Evolutionary conservation across 2,113 vertebrate genomes (phyloP).

Genomic region (Actenoides lindsayi): DNA sequence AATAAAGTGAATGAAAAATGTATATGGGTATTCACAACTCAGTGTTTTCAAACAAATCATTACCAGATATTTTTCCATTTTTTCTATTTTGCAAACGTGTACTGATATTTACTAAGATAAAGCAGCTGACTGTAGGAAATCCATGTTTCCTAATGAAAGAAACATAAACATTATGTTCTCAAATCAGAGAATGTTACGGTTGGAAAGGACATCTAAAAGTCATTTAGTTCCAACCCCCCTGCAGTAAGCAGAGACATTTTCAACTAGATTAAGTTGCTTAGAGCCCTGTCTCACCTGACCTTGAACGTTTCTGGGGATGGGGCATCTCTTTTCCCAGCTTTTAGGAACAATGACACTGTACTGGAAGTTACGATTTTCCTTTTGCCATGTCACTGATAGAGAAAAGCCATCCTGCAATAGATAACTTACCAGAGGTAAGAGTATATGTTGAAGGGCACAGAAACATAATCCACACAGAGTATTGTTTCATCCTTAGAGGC

Average conservation of each 20-base stretch:
- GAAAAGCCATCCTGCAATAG: neutral
- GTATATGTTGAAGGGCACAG: neutral
- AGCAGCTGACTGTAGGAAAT: neutral
- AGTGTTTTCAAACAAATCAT: neutral
- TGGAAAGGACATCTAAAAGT: too few species aligned
- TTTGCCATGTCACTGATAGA: neutral
- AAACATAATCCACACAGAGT: neutral
- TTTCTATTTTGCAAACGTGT: neutral
- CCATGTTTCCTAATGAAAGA: neutral
- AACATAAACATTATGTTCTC: neutral
- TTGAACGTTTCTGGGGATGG: neutral
- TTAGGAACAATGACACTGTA: neutral
- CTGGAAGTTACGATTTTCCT: neutral
- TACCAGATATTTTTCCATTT: neutral
- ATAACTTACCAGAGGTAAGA: neutral
- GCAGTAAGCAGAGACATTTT: neutral
- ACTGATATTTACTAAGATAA: neutral
- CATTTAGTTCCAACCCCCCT: neutral
- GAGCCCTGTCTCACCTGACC: neutral
- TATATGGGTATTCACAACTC: neutral
- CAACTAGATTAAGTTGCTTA: neutral
- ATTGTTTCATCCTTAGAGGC: neutral
- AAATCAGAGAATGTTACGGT: neutral
- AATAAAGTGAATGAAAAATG: neutral
- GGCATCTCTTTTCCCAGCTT: neutral